Base-by-base conservation (phyloP, 2,113 vertebrate genomes). In the Aphyosemion australe region DNA sequence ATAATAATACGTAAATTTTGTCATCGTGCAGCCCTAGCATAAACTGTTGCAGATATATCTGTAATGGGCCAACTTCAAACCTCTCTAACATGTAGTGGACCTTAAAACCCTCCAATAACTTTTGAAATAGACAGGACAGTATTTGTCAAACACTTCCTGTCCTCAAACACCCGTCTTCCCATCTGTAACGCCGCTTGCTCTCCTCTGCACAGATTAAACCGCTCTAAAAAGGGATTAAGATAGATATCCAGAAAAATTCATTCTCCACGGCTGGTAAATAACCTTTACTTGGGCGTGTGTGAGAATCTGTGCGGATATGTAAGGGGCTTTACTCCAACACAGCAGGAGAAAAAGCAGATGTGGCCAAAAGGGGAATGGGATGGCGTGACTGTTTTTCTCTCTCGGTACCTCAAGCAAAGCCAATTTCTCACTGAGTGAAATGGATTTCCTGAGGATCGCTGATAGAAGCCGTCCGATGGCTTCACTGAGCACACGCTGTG, bases 351-450 rank as follows among this genome's bases (percentile, higher is more conserved):
- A 50, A 14, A 50, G 53, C 20, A 43, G 81, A 48, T 46, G 61
- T 39, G 72, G 69, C 67, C 61, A 61, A 64, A 26, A 59, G 66
- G 76, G 45, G 65, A 47, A 61, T 9, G 39, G 51, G 57, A 39
- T 18, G 55, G 51, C 41, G 37, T 12, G 34, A 39, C 42, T 74
- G 52, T 76, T 76, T 80, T 78, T 72, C 47, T 70, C 70, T 39
- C 63, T 52, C 64, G 6, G n/a, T 76, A 49, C 65, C 50, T 67
- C 48, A 68, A 66, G 76, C 54, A 66, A 84, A 89, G 81, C 67
- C 83, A 81, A 87, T 86, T 87, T 83, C 81, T 73, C 76, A 63
- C 69, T 41, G 60, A 89, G 66, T 78, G 76, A 84, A 85, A 74
- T 71, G 76, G 64, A 82, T 87, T 87, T 89, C 79, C 69, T 59